Percentiles rank a stretch among this genome's conserved stretches.
These are phyloP conservation scores for Dromius quadrimaculatus DNA, from an alignment of 2,888 invertebrate genomes.

Conservation along the genomic window DNA sequence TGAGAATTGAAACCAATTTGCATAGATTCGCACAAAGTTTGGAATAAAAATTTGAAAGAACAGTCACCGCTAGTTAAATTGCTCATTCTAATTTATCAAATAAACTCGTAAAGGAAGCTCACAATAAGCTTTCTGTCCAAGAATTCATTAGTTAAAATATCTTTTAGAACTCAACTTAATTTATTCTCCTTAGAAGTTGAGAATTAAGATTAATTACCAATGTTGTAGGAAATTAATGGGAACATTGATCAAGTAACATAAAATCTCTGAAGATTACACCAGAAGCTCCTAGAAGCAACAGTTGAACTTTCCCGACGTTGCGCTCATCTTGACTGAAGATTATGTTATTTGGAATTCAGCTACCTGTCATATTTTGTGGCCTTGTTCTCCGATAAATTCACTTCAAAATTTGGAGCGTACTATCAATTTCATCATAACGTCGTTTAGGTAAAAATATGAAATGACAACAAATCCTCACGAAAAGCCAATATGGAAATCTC, in stretches of 20 bases:
- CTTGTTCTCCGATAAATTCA: constrained; percentile 20
- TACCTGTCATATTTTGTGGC: constrained; percentile 33
- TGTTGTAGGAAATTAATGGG: constrained; percentile 44
- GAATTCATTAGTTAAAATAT: constrained; percentile 40
- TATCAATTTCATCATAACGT: constrained; percentile 14
- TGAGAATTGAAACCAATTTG: too few relatives aligned
- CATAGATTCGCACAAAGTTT: too few relatives aligned
- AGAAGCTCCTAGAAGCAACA: constrained; percentile 33
- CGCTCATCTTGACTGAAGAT: constrained; percentile 1
- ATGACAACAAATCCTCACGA: neutral
- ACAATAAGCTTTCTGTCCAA: too few relatives aligned
- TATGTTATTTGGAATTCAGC: neutral
- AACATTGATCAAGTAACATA: constrained; percentile 49
- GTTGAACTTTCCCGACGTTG: constrained; percentile 19
- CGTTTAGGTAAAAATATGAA: neutral
- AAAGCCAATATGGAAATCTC: too few relatives aligned
- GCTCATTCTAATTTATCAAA: too few relatives aligned
- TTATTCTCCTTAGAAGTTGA: constrained; percentile 35
- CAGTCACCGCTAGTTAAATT: too few relatives aligned
- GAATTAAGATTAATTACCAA: constrained; percentile 45
- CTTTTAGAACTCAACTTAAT: constrained; percentile 35
- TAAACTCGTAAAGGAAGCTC: too few relatives aligned
- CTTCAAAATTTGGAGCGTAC: constrained; percentile 29
- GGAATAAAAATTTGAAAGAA: too few relatives aligned
- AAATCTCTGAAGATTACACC: constrained; percentile 39